Evolutionary conservation across 2,797 vertebrate genomes (phyloP).

Genomic region (Distichodus sexfasciatus): DNA sequence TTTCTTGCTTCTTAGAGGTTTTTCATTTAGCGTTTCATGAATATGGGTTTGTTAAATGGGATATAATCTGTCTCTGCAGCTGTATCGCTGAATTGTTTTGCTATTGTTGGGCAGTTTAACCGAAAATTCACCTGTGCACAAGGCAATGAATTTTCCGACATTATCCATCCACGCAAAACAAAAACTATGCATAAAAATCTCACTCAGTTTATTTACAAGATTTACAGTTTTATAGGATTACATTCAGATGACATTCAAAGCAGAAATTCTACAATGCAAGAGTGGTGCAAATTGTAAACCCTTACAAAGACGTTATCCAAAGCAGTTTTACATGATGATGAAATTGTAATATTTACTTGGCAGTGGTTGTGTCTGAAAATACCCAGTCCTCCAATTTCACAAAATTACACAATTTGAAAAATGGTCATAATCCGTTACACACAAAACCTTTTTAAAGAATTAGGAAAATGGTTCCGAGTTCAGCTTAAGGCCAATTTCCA

Average conservation of each 20-base stretch:
- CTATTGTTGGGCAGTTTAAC: too few species aligned
- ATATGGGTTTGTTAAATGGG: too few species aligned
- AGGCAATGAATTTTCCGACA: too few species aligned
- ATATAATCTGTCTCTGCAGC: neutral
- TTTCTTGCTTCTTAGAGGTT: neutral
- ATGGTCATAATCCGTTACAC: neutral
- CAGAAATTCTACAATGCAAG: slow-evolving; percentile 31
- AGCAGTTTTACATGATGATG: slow-evolving; percentile 10
- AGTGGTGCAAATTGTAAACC: slow-evolving; percentile 10
- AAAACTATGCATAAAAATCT: slow-evolving; percentile 48
- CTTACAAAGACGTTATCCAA: neutral
- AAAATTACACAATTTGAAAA: slow-evolving; percentile 13
- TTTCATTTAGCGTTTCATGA: neutral
- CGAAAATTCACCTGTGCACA: too few species aligned
- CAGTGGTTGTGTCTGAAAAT: neutral
- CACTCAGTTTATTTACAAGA: slow-evolving; percentile 69
- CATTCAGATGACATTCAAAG: slow-evolving; percentile 55
- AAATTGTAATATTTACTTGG: slow-evolving; percentile 16
- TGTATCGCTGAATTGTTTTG: too few species aligned
- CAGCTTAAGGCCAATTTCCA: slow-evolving; percentile 39
- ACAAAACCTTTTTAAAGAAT: neutral
- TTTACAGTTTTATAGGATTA: slow-evolving; percentile 56
- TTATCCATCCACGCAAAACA: neutral
- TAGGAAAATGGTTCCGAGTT: neutral
- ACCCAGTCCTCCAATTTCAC: neutral